These are phyloP conservation scores for Vollenhovia emeryi DNA, from an alignment of 1,140 invertebrate species.

Conservation along the genomic window DNA sequence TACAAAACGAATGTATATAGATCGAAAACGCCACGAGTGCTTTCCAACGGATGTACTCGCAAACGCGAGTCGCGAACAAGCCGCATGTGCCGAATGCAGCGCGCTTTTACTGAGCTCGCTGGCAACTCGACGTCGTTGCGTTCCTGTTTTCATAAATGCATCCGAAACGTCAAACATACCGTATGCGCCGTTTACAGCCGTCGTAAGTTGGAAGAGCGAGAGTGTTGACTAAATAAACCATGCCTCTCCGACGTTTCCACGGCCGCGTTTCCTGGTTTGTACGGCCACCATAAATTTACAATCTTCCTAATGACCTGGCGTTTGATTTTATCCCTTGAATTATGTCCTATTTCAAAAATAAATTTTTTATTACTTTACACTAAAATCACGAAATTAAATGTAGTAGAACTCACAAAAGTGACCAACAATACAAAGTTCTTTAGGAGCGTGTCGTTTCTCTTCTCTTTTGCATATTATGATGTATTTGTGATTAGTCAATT, in stretches of 20 bases:
- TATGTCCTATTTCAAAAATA: background rate
- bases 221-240: conserved; percentile 52
- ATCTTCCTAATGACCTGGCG: background rate
- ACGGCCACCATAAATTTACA: background rate
- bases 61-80: conserved; percentile 54
- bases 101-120: conserved; percentile 47
- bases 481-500: background rate
- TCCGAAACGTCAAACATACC: conserved; percentile 52
- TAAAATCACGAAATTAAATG: background rate
- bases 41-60: conserved; percentile 38
- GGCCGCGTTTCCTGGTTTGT: background rate
- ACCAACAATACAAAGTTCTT: background rate
- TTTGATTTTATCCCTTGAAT: background rate
- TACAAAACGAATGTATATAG: conserved; percentile 24
- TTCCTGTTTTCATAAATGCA: conserved; percentile 58
- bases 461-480: background rate
- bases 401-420: background rate
- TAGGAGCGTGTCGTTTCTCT: background rate
- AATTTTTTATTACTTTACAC: background rate
- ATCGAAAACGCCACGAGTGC: conserved; percentile 43
- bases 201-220: conserved; percentile 37
- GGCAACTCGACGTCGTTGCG: conserved; percentile 50
- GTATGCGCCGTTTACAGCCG: conserved; percentile 40
- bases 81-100: conserved; percentile 32
- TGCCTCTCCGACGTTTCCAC: conserved; percentile 5